Conservation (phyloP, 2,888 invertebrate species). For the Nomada ruficornis region DNA sequence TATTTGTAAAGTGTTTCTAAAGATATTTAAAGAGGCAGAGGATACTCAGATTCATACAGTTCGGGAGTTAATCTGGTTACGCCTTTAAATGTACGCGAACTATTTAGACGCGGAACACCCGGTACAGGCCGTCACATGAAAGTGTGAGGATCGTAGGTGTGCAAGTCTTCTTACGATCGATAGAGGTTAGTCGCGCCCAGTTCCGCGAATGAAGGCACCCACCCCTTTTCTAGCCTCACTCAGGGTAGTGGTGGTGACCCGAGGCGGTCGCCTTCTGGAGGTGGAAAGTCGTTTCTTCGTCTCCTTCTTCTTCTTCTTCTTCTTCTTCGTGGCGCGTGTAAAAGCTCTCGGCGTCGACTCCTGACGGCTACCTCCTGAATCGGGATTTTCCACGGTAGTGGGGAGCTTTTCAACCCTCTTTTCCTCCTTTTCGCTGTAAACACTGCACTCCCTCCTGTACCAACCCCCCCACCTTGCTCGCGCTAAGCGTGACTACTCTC, state of each 20-base stretch:
- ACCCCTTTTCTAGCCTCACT: slow-evolving; percentile 69
- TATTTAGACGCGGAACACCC: slow-evolving; percentile 68
- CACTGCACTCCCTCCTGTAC: slow-evolving; percentile 36
- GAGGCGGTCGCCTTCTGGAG: slow-evolving; percentile 60
- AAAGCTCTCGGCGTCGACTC: slow-evolving; percentile 62
- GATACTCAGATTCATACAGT: neutral
- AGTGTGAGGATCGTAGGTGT: slow-evolving; percentile 79
- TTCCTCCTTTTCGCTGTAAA: slow-evolving; percentile 67
- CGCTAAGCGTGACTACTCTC: slow-evolving; percentile 43
- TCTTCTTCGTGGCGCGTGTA: slow-evolving; percentile 60
- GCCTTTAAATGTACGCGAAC: slow-evolving; percentile 28
- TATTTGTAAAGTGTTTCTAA: too few species aligned
- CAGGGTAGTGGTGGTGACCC: slow-evolving; percentile 57
- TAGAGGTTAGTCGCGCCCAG: slow-evolving; percentile 82
- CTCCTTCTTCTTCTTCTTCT: slow-evolving; percentile 56
- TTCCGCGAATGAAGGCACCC: slow-evolving; percentile 78
- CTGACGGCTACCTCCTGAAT: slow-evolving; percentile 53
- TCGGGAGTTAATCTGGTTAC: slow-evolving; percentile 4
- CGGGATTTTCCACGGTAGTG: slow-evolving; percentile 64
- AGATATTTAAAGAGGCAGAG: too few species aligned
- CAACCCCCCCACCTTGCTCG: slow-evolving; percentile 17
- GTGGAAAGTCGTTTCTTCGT: slow-evolving; percentile 68
- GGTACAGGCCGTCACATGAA: slow-evolving; percentile 68
- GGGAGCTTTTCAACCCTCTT: slow-evolving; percentile 69
- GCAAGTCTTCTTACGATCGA: slow-evolving; percentile 81